These are phyloP conservation scores for Poecilia gillii DNA, from an alignment of 2,797 vertebrate genomes.

Conservation along the genomic window DNA sequence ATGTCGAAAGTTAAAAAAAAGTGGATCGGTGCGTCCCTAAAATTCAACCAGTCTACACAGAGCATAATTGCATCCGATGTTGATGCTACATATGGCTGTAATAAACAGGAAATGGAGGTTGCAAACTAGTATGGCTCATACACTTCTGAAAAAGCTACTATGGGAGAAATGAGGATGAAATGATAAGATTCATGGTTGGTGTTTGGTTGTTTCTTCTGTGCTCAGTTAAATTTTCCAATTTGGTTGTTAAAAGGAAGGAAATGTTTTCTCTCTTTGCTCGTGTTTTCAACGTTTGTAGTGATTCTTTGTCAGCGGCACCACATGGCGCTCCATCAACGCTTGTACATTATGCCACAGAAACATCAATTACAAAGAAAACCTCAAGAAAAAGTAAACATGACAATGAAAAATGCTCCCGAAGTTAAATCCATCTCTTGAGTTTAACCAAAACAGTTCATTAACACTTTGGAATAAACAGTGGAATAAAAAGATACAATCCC, in stretches of 20 bases:
- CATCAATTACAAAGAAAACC: not conserved
- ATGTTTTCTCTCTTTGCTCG: not conserved
- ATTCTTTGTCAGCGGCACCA: not conserved
- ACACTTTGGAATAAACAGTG: not conserved
- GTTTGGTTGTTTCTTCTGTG: not conserved
- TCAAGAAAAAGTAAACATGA: not conserved
- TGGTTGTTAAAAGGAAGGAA: not conserved
- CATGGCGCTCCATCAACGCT: not conserved
- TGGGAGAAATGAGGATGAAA: too few species aligned
- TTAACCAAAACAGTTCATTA: not conserved
- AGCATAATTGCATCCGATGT: too few species aligned
- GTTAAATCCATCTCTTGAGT: not conserved
- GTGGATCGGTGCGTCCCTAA: too few species aligned
- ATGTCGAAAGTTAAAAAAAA: too few species aligned
- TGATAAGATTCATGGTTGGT: too few species aligned
- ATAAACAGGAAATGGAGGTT: too few species aligned
- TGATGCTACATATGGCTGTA: too few species aligned
- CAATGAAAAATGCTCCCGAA: not conserved
- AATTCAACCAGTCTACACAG: too few species aligned
- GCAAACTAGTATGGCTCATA: too few species aligned
- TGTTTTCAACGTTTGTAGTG: not conserved
- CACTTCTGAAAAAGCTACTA: too few species aligned
- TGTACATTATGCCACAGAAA: not conserved
- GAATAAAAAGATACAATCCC: not conserved
- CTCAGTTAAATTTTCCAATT: not conserved